A percentile compares a stretch with the other conserved stretches of the same genome.
phyloP scores from a whole-genome alignment of 2,888 invertebrate species.

The Stenchaetothrips biformis region DNA sequence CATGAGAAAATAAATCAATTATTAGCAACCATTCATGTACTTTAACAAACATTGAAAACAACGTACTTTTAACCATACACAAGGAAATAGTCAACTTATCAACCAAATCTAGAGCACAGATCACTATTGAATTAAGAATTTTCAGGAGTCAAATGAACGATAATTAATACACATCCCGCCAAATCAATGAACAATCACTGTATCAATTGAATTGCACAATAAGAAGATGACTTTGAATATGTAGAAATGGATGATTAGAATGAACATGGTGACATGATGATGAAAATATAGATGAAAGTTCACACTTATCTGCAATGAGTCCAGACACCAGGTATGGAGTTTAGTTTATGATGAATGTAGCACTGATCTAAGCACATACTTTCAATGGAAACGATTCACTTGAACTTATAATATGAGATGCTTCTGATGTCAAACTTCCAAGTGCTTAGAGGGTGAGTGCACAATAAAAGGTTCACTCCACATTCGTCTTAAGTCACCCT shows the following conservation, averaged over 20 bases:
- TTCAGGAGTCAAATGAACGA: neutral
- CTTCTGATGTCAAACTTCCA: conserved; percentile 63
- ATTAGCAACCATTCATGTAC: conserved; percentile 8
- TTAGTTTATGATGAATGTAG: neutral
- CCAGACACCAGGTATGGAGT: neutral
- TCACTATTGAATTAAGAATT: neutral
- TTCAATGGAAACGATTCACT: neutral
- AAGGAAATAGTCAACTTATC: too few species aligned
- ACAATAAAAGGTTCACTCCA: conserved; percentile 95
- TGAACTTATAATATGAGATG: neutral
- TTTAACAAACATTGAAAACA: neutral
- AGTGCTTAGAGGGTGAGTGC: conserved; percentile 72
- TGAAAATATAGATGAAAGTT: neutral
- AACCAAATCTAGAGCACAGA: neutral
- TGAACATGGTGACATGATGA: neutral
- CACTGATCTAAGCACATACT: neutral
- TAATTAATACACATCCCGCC: neutral
- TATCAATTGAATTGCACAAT: conserved; percentile 16
- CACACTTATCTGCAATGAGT: neutral
- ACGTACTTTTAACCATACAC: too few species aligned
- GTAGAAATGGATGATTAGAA: neutral
- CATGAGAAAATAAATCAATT: conserved; percentile 12
- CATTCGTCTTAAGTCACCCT: conserved; percentile 96
- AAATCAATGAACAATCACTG: conserved; percentile 2
- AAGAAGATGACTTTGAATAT: neutral